Base-by-base conservation (phyloP, 1,140 invertebrate genomes). In the Tribolium castaneum region DNA sequence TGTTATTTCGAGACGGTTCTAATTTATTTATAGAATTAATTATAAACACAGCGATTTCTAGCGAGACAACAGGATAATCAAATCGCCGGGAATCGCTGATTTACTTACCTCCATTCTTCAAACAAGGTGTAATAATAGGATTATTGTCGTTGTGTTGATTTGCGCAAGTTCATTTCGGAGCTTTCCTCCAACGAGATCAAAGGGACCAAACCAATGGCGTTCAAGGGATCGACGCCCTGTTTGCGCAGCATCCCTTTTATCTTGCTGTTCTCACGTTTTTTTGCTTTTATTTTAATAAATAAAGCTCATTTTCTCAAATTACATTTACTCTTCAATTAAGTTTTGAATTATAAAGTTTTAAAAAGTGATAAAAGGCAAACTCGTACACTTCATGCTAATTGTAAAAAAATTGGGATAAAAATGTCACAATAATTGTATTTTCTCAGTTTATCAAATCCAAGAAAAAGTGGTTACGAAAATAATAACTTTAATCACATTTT, bases 11-110 rank as follows among this genome's bases (percentile, higher is more conserved):
- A 30, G 59, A 10, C 25, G 59, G 25, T 66, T 66, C 30, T 12
- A 22, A 14, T 34, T 66, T 66, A 66, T 66, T 66, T 66, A 66
- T 66, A 66, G 59, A 30, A 35, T 25, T 14, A 66, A 66, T 66
- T 66, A 35, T 66, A 66, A 66, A 66, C 4, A 13, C 25, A 35
- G 2, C 34, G 34, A n/a, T 66, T 66, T 7, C 9, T 35, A 35
- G 34, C 30, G 14, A 34, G 13, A 1, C 12, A 30, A 59, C 45
- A 66, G n/a, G 34, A 2, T 35, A 66, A 66, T 66, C 30, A 66
- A 66, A 66, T 66, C 30, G 30, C 56, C 1, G 25, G 56, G 56
- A 62, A 35, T 6, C 34, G 59, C 16, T 25, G 25, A 34, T 66
- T 66, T 35, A 25, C 7, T 35, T 22, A 62, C 22, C 10, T 34